Conservation (phyloP, 2,113 vertebrate genomes). For the Holacanthus passer region DNA sequence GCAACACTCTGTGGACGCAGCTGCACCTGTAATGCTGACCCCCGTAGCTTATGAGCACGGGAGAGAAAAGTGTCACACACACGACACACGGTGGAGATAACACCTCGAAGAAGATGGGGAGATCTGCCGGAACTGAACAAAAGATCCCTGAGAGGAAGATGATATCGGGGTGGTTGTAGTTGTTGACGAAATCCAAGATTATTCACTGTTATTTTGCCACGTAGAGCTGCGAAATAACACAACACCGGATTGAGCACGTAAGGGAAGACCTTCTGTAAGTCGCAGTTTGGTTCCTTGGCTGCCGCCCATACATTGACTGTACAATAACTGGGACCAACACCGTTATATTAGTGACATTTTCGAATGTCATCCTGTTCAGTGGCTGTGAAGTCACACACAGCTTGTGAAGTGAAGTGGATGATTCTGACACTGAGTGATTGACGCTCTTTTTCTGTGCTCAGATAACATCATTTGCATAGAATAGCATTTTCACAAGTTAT, state of each 20-base stretch:
- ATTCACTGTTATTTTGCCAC: slow-evolving; percentile 23
- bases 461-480: slow-evolving; percentile 55
- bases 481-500: slow-evolving; percentile 50
- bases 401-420: slow-evolving; percentile 51
- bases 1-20: slow-evolving; percentile 26
- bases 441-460: slow-evolving; percentile 30
- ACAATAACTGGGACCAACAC: background rate
- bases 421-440: slow-evolving; percentile 64
- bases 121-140: slow-evolving; percentile 11
- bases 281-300: background rate
- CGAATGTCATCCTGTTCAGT: slow-evolving; percentile 58
- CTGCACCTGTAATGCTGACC: slow-evolving; percentile 47
- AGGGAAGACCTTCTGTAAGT: background rate
- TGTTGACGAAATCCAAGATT: slow-evolving; percentile 14
- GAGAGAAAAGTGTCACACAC: slow-evolving; percentile 36
- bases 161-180: background rate
- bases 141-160: slow-evolving; percentile 16
- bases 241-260: background rate
- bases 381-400: slow-evolving; percentile 42
- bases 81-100: slow-evolving; percentile 16
- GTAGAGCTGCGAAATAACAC: slow-evolving; percentile 4
- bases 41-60: slow-evolving; percentile 35
- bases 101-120: background rate
- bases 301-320: slow-evolving; percentile 10
- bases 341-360: slow-evolving; percentile 56